Conservation (phyloP, 1,140 invertebrate genomes). For the Pachypeltis micranthus region DNA sequence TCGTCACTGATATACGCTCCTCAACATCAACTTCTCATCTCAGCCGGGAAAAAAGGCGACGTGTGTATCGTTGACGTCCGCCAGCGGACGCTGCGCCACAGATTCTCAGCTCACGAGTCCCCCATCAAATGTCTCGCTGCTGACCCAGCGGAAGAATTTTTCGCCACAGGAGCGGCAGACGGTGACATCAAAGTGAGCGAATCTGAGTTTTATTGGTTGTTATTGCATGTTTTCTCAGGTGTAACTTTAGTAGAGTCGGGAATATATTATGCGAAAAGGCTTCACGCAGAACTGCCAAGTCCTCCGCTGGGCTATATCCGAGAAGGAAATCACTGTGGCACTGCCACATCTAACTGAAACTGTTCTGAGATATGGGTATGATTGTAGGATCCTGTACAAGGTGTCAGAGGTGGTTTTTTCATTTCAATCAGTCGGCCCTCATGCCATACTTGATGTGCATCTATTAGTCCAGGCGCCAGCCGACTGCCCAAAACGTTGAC, state of each 20-base stretch:
- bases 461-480: too few species aligned
- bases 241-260: neutral
- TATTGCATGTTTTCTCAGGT: neutral
- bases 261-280: neutral
- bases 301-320: too few species aligned
- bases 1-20: conserved; percentile 84
- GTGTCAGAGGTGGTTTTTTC: too few species aligned
- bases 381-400: too few species aligned
- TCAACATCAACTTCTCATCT: conserved; percentile 79
- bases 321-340: too few species aligned
- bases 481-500: too few species aligned
- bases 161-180: conserved; percentile 94
- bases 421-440: too few species aligned
- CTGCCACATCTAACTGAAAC: too few species aligned
- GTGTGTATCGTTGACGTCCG: conserved; percentile 90
- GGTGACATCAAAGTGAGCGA: conserved; percentile 83
- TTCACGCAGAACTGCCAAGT: neutral
- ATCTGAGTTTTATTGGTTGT: conserved; percentile 43
- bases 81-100: conserved; percentile 73
- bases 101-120: conserved; percentile 83
- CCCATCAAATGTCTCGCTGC: conserved; percentile 89
- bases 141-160: conserved; percentile 90
- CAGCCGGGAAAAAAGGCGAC: conserved; percentile 90
- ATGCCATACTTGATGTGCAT: too few species aligned
- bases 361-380: too few species aligned